Base-by-base conservation (phyloP, 2,797 vertebrate species). In the Enteromius afrohamiltoni region DNA sequence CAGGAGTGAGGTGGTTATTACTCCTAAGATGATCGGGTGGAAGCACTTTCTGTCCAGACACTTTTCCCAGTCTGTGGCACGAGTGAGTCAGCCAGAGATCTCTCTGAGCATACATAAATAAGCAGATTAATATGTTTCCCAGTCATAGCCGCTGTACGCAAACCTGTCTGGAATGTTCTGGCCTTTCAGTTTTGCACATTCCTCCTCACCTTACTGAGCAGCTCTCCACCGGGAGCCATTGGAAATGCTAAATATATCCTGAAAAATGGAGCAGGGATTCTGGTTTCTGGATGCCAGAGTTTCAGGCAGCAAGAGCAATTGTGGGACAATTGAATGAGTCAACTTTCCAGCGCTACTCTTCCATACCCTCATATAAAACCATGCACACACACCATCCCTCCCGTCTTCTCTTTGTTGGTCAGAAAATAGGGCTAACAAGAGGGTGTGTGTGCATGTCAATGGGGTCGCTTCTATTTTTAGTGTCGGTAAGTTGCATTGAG, bases 401-500 rank as follows among this genome's bases (percentile, higher is more conserved):
- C 75, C 71, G 69, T 76, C 71, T 71, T 86, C 77, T 84, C 84
- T 86, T 71, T 83, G 86, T 89, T 87, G 88, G 86, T 82, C 19
- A 83, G 80, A 88, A 85, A 87, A 85, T 87, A 73, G 83, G 79
- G 83, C 71, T 85, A 88, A 85, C 68, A 73, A 85, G 81, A 80
- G 82, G 82, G 83, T 86, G 88, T 87, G 74, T 26, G 67, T 65
- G 68, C 79, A 3, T 13, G 64, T 86, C 87, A 71, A 71, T 83
- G 81, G 85, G 88, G 81, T 62, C 58, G 80, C 75, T 85, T 74
- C 77, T 87, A 85, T 58, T 82, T 70, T 81, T 80, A 76, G 82
- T 62, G 69, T 53, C 55, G 45, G 85, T 83, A 49, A 83, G 77
- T 73, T 26, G 29, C 73, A 68, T 84, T 64, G 47, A 83, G 68